Evolutionary conservation across 2,113 vertebrate species (phyloP), one percentile per base, ranked within the genome.

Genomic region (Rynchops niger): DNA sequence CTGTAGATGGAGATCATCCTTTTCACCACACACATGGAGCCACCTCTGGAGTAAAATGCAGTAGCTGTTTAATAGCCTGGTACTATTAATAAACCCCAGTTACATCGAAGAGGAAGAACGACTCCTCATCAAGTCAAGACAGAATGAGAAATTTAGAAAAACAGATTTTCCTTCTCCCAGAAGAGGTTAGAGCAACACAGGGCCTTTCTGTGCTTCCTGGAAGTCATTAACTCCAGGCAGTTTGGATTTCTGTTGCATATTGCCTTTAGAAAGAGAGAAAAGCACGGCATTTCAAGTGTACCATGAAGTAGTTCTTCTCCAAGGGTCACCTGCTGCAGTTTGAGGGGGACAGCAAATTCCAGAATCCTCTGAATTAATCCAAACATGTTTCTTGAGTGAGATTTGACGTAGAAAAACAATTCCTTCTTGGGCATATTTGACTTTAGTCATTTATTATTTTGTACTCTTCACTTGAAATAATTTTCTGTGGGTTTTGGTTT

Each of bases 1-100:
- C 94, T 96, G 85, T 95, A 88, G 93, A 81, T 94, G 95, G 89
- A 88, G 87, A 94, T 97, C 96, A 86, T 82, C 95, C 87, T 93
- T 58, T 85, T 95, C 82, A 90, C 67, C 91, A 94, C 53, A 90
- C 78, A 91, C 11, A 4, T 73, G 78, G 58, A 96, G 26, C 84
- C 74, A 93, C 81, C 82, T 93, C 86, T 90, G 81, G 91, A 83
- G 58, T 67, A 62, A 92, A 86, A 83, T 82, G 58, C 89, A 50
- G 30, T 70, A 82, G 49, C 63, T 90, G 62, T 81, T 95, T 90
- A 92, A 86, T 42, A 84, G 82, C 15, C 2, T 85, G 59, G 38
- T 25, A 45, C 43, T 74, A 50, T 29, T 56, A 90, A 73, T 70
- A 96, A 63, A 32, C 6, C 30, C 22, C 29, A 73, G 70, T 73